Evolutionary conservation across 2,113 vertebrate genomes (phyloP).

Genomic region (Xenus cinereus): DNA sequence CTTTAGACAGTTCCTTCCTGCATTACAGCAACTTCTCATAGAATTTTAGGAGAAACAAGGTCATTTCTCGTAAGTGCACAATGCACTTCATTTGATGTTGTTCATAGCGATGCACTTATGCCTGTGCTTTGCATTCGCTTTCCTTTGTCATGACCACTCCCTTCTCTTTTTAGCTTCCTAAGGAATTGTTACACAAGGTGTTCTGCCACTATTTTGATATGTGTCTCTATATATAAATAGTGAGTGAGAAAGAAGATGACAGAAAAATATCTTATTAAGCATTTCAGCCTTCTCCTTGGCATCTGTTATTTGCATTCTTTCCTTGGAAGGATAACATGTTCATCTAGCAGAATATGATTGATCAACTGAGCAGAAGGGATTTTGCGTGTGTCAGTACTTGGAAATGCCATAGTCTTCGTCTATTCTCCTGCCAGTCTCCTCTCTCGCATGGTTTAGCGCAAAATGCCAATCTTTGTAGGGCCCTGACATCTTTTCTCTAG

Average conservation of each 20-base stretch:
- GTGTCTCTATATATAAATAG: background rate
- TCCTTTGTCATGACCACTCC: background rate
- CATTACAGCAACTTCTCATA: background rate
- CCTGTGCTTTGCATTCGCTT: background rate
- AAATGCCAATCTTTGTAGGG: background rate
- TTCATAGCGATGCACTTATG: background rate
- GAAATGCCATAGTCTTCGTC: background rate
- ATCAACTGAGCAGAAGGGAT: conserved; percentile 43
- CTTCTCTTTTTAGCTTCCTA: background rate
- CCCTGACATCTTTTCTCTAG: background rate
- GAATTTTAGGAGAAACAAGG: background rate
- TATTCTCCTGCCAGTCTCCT: background rate
- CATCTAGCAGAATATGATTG: conserved; percentile 41
- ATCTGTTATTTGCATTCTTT: conserved; percentile 26
- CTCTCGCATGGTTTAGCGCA: background rate
- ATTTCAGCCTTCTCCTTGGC: background rate
- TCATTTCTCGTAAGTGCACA: background rate
- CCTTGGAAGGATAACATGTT: conserved; percentile 32
- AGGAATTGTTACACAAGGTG: background rate
- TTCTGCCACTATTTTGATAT: background rate
- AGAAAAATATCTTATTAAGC: conserved; percentile 46
- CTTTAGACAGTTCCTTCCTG: background rate
- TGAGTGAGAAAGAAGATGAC: background rate
- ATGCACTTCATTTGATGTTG: background rate
- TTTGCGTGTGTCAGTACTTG: background rate